Conservation (phyloP, 2,888 invertebrate genomes). For the Rhagophthalmus giganteus region DNA sequence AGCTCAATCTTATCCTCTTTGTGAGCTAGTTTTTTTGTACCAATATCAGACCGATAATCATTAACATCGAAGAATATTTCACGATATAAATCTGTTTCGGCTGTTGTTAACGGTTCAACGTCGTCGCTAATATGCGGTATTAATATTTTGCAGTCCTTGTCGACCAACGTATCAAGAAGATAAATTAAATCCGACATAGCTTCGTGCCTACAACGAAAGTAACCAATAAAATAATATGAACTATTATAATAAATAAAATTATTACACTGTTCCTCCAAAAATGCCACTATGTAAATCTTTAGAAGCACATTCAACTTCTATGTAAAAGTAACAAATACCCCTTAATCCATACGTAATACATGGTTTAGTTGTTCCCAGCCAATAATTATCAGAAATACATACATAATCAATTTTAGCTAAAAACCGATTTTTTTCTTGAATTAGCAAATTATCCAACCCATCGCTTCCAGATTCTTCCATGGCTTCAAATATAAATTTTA, state of each 20-base stretch:
- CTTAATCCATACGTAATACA: conserved; percentile 96
- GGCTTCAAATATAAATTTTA: conserved; percentile 93
- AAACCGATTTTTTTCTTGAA: conserved; percentile 72
- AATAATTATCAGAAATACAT: conserved; percentile 98
- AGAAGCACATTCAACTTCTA: conserved; percentile 84
- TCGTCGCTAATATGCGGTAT: conserved; percentile 82
- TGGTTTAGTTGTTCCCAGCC: conserved; percentile 96
- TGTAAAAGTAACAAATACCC: conserved; percentile 88
- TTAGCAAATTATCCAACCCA: conserved; percentile 87
- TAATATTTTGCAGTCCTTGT: conserved; percentile 83
- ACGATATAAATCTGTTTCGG: conserved; percentile 74
- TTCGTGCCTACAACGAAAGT: conserved; percentile 64
- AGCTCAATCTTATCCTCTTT: conserved; percentile 79
- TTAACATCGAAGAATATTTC: conserved; percentile 84
- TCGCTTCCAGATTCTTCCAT: conserved; percentile 99
- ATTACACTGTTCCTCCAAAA: conserved; percentile 91
- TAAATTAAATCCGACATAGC: conserved; percentile 91
- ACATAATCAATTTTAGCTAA: conserved; percentile 86
- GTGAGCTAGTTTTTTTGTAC: conserved; percentile 69
- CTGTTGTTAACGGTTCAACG: conserved; percentile 71
- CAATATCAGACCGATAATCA: conserved; percentile 75
- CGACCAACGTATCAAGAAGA: conserved; percentile 80
- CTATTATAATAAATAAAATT: conserved; percentile 35
- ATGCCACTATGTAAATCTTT: conserved; percentile 97
- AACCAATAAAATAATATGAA: background rate